These are phyloP conservation scores for Sycophaga agraensis DNA, from an alignment of 1,140 invertebrate species.

Conservation along the genomic window DNA sequence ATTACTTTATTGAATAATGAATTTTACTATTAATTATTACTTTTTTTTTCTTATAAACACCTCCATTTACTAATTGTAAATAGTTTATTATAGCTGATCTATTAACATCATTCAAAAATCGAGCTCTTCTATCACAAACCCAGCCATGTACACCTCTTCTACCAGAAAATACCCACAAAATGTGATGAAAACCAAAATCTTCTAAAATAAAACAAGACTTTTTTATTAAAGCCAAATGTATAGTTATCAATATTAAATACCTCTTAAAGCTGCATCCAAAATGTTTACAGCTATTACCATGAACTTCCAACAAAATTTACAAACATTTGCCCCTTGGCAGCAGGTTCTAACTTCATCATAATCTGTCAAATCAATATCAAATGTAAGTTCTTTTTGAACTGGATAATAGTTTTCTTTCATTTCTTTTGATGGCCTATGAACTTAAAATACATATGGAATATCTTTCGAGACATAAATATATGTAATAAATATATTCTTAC, in stretches of 20 bases:
- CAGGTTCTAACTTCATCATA: conserved; percentile 94
- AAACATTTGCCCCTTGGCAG: conserved; percentile 81
- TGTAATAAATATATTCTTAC: conserved; percentile 57
- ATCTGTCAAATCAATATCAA: conserved; percentile 98
- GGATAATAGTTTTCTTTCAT: conserved; percentile 44
- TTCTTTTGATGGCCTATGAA: conserved; percentile 33
- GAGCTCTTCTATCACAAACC: conserved; percentile 86
- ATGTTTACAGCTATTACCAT: conserved; percentile 89
- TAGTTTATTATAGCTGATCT: conserved; percentile 82
- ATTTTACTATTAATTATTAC: conserved; percentile 69
- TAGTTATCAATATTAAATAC: conserved; percentile 50
- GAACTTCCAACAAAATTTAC: conserved; percentile 91
- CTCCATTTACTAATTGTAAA: conserved; percentile 75
- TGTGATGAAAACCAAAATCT: conserved; percentile 91
- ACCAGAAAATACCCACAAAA: conserved; percentile 97
- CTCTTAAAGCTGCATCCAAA: conserved; percentile 77
- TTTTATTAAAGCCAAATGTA: not conserved
- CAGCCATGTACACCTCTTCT: conserved; percentile 96
- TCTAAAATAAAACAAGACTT: conserved; percentile 58
- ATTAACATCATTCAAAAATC: conserved; percentile 59
- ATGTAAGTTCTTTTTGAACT: conserved; percentile 83
- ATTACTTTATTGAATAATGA: conserved; percentile 76
- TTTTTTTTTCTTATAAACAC: conserved; percentile 75
- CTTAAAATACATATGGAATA: conserved; percentile 39
- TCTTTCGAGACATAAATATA: no score